phyloP scores from a whole-genome alignment of 2,113 vertebrate species.

The Mystacornis crossleyi region DNA sequence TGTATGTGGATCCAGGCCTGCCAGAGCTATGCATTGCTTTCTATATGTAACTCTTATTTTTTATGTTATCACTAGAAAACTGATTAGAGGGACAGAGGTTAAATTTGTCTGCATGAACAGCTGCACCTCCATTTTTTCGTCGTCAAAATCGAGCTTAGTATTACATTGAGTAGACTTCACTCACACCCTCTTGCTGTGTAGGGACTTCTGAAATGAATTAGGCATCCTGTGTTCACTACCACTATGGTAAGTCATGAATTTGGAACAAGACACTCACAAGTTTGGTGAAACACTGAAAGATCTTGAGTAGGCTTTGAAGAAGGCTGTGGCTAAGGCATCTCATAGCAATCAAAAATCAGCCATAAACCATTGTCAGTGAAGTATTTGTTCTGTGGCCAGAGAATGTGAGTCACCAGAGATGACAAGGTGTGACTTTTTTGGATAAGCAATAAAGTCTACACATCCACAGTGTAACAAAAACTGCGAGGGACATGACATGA shows the following conservation, averaged over 20 bases:
- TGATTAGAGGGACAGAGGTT: neutral
- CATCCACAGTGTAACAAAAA: neutral
- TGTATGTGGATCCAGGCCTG: neutral
- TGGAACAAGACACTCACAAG: neutral
- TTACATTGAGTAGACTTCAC: neutral
- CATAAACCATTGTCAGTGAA: neutral
- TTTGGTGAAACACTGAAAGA: neutral
- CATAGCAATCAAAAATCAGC: neutral
- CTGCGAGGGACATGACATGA: neutral
- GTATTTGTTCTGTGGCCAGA: neutral
- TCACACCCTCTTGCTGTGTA: neutral
- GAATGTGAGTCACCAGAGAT: neutral
- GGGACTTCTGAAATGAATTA: neutral
- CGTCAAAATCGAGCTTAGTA: neutral
- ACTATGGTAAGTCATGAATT: neutral
- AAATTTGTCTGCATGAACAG: neutral
- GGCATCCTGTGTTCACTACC: neutral
- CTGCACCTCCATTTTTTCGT: neutral
- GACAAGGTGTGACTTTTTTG: neutral
- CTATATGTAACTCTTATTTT: neutral
- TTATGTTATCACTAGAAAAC: neutral
- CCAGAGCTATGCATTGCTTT: neutral
- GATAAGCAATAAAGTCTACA: neutral
- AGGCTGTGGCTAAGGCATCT: neutral
- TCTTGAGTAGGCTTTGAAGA: neutral